phyloP scores from a whole-genome alignment of 2,113 vertebrate species.

The Cephalopterus ornatus region DNA sequence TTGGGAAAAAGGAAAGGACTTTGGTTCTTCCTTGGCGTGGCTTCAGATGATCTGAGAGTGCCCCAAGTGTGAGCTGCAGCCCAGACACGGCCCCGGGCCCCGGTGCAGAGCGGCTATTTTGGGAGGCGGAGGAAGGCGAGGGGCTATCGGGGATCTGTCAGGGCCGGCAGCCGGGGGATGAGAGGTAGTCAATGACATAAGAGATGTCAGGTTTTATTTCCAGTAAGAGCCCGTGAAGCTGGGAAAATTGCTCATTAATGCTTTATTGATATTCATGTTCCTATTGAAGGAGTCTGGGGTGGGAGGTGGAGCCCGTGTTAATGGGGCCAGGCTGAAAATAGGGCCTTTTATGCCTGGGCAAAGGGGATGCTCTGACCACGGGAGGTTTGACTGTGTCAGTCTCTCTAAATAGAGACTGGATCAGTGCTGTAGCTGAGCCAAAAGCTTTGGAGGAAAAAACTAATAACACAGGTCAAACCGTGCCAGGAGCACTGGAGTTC shows the following conservation, averaged over 20 bases:
- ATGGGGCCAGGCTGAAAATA: constrained; percentile 61
- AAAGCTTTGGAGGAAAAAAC: constrained; percentile 28
- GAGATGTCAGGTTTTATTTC: constrained; percentile 68
- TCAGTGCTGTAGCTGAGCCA: background rate
- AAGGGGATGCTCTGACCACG: constrained; percentile 36
- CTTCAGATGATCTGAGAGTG: background rate
- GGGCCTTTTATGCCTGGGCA: constrained; percentile 58
- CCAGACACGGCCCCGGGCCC: background rate
- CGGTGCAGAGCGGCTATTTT: background rate
- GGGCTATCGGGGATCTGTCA: constrained; percentile 47
- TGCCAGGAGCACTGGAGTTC: background rate
- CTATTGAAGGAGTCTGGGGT: constrained; percentile 57
- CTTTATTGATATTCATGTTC: constrained; percentile 72
- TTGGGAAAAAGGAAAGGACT: background rate
- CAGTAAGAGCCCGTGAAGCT: constrained; percentile 71
- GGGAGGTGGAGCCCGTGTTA: constrained; percentile 25
- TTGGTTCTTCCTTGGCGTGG: background rate
- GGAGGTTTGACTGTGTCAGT: background rate
- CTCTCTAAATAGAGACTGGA: constrained; percentile 4
- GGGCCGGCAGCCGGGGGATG: background rate
- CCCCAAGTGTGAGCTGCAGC: background rate
- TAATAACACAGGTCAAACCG: background rate
- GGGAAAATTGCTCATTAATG: constrained; percentile 71
- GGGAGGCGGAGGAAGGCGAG: background rate
- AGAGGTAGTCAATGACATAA: constrained; percentile 59